These are phyloP conservation scores for Tetheella fluctuosa DNA, from an alignment of 2,888 invertebrate species.

Conservation along the genomic window DNA sequence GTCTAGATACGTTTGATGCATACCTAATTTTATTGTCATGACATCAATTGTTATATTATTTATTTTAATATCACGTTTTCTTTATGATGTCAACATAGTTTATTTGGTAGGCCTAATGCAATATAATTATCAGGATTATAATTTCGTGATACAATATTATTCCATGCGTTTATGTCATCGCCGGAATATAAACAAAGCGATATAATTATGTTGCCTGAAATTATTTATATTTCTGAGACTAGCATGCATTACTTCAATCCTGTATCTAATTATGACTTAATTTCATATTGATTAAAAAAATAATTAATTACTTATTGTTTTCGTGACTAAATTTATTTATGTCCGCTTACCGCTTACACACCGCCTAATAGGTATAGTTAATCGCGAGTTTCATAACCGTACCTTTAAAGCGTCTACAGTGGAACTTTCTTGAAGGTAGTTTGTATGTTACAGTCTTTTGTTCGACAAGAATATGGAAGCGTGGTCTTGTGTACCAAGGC, in stretches of 20 bases:
- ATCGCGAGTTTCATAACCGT: slow-evolving; percentile 45
- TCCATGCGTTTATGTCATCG: neutral
- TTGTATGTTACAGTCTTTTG: slow-evolving; percentile 61
- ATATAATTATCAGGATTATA: neutral
- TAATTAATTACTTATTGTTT: neutral
- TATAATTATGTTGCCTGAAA: neutral
- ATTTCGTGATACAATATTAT: neutral
- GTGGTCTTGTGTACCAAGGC: slow-evolving; percentile 36
- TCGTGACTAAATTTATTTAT: too few species aligned
- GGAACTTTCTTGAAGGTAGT: slow-evolving; percentile 40
- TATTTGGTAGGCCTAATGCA: neutral
- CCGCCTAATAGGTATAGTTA: slow-evolving; percentile 16
- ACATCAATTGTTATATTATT: too few species aligned
- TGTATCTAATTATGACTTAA: neutral
- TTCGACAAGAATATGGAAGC: slow-evolving; percentile 55
- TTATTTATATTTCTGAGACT: neutral
- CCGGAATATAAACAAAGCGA: neutral
- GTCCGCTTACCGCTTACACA: neutral
- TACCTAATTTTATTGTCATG: too few species aligned
- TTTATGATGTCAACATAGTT: neutral
- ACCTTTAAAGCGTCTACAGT: slow-evolving; percentile 41
- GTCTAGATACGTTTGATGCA: too few species aligned
- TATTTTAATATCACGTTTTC: slow-evolving; percentile 11
- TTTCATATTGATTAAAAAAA: neutral
- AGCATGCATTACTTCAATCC: neutral